These are phyloP conservation scores for Semaprochilodus insignis DNA, from an alignment of 2,797 vertebrate species.

Conservation along the genomic window DNA sequence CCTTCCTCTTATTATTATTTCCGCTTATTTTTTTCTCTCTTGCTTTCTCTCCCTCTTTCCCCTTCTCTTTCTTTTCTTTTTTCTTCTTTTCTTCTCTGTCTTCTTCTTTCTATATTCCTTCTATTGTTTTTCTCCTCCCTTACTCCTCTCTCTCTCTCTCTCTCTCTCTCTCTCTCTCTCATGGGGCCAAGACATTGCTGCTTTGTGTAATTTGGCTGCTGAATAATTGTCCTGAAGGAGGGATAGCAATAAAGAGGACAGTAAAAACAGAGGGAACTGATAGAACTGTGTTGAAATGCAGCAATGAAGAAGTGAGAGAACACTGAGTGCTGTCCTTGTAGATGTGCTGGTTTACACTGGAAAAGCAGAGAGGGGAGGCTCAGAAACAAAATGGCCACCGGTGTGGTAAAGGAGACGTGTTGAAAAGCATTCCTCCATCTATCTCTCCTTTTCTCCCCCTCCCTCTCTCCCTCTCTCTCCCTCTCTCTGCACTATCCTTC, in stretches of 20 bases:
- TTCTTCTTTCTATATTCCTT: not conserved
- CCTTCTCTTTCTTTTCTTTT: constrained; percentile 24
- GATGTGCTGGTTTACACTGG: not conserved
- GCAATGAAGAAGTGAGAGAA: not conserved
- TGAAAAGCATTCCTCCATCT: not conserved
- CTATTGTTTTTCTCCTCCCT: not conserved
- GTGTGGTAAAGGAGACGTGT: not conserved
- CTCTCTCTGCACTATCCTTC: constrained; percentile 29
- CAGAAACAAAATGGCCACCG: constrained; percentile 41
- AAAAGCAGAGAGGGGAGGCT: not conserved
- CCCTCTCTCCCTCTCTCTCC: not conserved
- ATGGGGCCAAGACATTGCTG: no score
- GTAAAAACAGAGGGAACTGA: constrained; percentile 50
- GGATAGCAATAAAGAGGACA: constrained; percentile 61
- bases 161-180: not conserved
- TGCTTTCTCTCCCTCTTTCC: constrained; percentile 35
- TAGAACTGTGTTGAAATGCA: not conserved
- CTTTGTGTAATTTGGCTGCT: constrained; percentile 72
- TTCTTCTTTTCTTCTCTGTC: not conserved
- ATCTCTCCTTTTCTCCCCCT: not conserved
- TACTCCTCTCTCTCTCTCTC: not conserved
- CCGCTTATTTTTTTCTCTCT: not conserved
- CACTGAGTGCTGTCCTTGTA: not conserved
- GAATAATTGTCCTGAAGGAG: constrained; percentile 73
- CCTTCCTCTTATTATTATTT: not conserved